Percentiles rank a stretch among this genome's conserved stretches.
phyloP scores from a whole-genome alignment of 2,888 invertebrate species.

The Thymelicus acteon region DNA sequence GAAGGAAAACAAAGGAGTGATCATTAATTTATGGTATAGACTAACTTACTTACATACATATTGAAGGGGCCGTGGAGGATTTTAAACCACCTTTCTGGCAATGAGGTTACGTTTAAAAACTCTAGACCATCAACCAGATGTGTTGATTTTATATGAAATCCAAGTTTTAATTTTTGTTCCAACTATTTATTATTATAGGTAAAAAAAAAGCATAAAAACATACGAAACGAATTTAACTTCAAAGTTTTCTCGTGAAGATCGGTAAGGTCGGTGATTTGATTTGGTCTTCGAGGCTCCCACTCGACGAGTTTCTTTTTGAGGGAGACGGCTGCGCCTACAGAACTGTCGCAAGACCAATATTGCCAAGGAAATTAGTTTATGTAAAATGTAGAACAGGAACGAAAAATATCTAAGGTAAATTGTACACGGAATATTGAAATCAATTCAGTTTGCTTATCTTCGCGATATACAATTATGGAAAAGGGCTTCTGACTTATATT shows the following conservation, averaged over 20 bases:
- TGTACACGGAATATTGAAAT: conserved; percentile 67
- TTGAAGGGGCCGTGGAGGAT: too few species aligned
- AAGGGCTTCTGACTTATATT: conserved; percentile 37
- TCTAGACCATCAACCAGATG: too few species aligned
- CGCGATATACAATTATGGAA: conserved; percentile 40
- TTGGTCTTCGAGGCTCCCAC: conserved; percentile 74
- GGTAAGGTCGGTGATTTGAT: conserved; percentile 83
- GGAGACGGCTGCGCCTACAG: conserved; percentile 75
- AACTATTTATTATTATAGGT: neutral
- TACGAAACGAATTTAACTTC: conserved; percentile 57
- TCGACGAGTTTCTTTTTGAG: conserved; percentile 76
- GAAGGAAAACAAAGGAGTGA: too few species aligned
- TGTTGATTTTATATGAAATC: neutral
- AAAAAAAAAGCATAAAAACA: conserved; percentile 21
- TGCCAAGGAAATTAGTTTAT: conserved; percentile 84
- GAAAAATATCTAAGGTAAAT: conserved; percentile 79
- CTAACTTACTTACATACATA: too few species aligned
- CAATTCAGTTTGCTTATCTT: conserved; percentile 49
- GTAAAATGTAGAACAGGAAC: conserved; percentile 82
- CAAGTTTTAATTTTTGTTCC: neutral
- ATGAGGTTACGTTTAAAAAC: too few species aligned
- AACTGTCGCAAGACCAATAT: conserved; percentile 83
- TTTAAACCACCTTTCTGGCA: too few species aligned
- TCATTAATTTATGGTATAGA: too few species aligned
- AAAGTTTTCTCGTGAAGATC: conserved; percentile 76